Percentiles rank a stretch among this genome's conserved stretches.
These are phyloP conservation scores for Hyalella azteca DNA, from an alignment of 2,888 invertebrate genomes.

Conservation along the genomic window DNA sequence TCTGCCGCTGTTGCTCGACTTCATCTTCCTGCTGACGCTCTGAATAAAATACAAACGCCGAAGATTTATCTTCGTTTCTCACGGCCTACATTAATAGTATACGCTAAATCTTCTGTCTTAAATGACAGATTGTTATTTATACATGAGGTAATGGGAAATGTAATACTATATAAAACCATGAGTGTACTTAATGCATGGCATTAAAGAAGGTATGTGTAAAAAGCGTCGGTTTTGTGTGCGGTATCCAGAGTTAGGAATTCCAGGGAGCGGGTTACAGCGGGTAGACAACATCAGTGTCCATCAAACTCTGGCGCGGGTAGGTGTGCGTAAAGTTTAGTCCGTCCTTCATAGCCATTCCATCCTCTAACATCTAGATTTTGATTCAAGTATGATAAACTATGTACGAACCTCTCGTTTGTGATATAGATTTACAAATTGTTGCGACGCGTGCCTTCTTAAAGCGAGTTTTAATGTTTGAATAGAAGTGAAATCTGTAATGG, in stretches of 20 bases:
- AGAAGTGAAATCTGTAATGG: background rate
- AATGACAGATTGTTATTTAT: too few species aligned
- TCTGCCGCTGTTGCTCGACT: background rate
- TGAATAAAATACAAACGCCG: background rate
- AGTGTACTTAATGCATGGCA: too few species aligned
- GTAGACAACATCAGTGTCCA: constrained; percentile 22
- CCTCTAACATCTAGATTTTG: background rate
- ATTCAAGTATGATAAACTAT: background rate
- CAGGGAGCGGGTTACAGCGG: constrained; percentile 10
- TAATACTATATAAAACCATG: too few species aligned
- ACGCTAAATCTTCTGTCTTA: too few species aligned
- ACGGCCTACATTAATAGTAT: too few species aligned
- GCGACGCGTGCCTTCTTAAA: background rate
- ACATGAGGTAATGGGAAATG: too few species aligned
- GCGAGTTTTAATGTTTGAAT: background rate
- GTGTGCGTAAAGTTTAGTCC: background rate
- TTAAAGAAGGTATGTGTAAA: background rate
- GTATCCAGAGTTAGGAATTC: constrained; percentile 14
- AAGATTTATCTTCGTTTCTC: too few species aligned
- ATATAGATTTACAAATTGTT: background rate
- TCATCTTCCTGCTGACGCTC: background rate
- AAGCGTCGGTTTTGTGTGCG: constrained; percentile 17
- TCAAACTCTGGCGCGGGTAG: background rate
- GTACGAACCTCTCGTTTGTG: background rate
- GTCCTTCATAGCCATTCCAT: background rate